Evolutionary conservation across 1,140 invertebrate genomes (phyloP).

Genomic region (Trachymyrmex cornetzi): DNA sequence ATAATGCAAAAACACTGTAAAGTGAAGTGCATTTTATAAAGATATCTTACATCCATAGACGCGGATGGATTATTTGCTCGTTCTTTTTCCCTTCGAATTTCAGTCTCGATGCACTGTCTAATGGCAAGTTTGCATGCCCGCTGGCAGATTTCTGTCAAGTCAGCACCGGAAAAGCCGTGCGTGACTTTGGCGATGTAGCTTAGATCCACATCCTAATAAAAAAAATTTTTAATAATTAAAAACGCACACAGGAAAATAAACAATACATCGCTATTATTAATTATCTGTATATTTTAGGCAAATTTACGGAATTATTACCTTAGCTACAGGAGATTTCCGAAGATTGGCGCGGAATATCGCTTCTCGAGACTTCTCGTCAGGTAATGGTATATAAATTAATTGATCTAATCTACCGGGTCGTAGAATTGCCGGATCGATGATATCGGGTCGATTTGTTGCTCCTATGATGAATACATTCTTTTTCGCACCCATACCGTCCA

Average conservation of each 20-base stretch:
- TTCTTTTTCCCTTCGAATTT: slow-evolving; percentile 96
- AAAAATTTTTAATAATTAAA: slow-evolving; percentile 4
- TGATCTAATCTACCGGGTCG: slow-evolving; percentile 99
- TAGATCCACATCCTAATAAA: slow-evolving; percentile 95
- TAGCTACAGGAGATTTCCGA: slow-evolving; percentile 98
- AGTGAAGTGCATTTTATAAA: slow-evolving; percentile 35
- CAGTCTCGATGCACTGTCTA: slow-evolving; percentile 98
- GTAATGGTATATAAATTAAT: slow-evolving; percentile 99
- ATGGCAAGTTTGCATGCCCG: slow-evolving; percentile 99
- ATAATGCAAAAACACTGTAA: slow-evolving; percentile 12
- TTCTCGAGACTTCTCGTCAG: slow-evolving; percentile 99
- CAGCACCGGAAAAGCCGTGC: slow-evolving; percentile 99
- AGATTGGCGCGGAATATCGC: slow-evolving; percentile 98
- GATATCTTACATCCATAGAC: slow-evolving; percentile 94
- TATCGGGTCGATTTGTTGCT: slow-evolving; percentile 97
- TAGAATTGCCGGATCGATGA: slow-evolving; percentile 99
- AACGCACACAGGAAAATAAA: background rate
- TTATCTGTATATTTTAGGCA: background rate
- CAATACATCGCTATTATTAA: background rate
- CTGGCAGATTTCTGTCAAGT: slow-evolving; percentile 99
- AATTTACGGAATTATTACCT: slow-evolving; percentile 78
- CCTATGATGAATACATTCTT: slow-evolving; percentile 99
- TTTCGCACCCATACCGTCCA: slow-evolving; percentile 99
- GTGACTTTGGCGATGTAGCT: slow-evolving; percentile 98
- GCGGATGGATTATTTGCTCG: slow-evolving; percentile 92